Evolutionary conservation across 2,888 invertebrate genomes (phyloP).

Genomic region (Agrotis ipsilon): DNA sequence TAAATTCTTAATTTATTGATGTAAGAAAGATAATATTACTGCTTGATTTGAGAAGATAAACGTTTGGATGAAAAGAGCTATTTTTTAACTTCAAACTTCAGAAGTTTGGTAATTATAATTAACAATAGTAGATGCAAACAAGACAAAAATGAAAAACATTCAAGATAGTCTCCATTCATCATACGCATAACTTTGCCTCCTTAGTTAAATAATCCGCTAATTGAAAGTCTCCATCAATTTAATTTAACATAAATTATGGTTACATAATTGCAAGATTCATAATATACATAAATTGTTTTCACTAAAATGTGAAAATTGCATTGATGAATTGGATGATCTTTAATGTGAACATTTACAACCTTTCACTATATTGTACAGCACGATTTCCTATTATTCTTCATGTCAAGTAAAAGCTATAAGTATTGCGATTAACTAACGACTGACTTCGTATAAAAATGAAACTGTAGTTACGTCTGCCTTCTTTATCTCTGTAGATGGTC

Average conservation of each 20-base stretch:
- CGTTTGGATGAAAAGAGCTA: neutral
- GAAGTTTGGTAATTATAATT: neutral
- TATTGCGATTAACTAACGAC: conserved; percentile 49
- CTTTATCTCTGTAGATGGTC: conserved; percentile 48
- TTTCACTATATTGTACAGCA: conserved; percentile 60
- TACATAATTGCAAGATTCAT: conserved; percentile 40
- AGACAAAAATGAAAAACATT: no score
- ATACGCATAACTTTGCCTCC: neutral
- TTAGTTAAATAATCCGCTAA: conserved; percentile 4
- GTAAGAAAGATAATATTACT: neutral
- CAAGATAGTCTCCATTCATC: neutral
- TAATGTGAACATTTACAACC: conserved; percentile 58
- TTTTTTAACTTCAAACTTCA: neutral
- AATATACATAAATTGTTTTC: conserved; percentile 41
- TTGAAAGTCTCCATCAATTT: conserved; percentile 27
- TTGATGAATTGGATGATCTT: conserved; percentile 42
- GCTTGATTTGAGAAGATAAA: neutral
- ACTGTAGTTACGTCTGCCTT: conserved; percentile 46
- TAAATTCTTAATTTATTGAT: neutral
- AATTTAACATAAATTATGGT: conserved; percentile 29
- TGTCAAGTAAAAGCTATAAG: conserved; percentile 60
- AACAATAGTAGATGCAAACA: neutral
- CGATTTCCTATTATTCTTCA: conserved; percentile 45
- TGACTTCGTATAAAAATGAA: conserved; percentile 42
- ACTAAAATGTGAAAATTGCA: conserved; percentile 44